phyloP scores from a whole-genome alignment of 2,113 vertebrate genomes.

The Onychostoma macrolepis region DNA sequence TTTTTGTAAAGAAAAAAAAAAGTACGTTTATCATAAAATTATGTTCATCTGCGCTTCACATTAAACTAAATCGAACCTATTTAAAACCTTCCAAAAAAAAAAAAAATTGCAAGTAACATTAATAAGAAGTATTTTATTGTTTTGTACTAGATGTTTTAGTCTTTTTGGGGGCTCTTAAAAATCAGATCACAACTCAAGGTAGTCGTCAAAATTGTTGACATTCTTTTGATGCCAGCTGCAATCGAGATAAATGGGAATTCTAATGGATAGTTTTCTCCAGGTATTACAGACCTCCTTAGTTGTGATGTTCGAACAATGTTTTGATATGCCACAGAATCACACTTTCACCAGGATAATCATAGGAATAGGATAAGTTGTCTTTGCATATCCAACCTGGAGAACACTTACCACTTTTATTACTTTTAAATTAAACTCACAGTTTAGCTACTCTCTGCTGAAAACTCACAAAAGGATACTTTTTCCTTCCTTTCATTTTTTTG shows the following conservation, averaged over 20 bases:
- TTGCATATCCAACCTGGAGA: neutral
- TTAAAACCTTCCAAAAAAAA: too few relatives aligned
- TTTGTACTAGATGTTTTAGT: too few relatives aligned
- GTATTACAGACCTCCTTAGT: neutral
- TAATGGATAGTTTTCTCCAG: neutral
- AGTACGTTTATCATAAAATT: too few relatives aligned
- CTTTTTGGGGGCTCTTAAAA: too few relatives aligned
- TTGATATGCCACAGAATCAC: neutral
- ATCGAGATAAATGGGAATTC: neutral
- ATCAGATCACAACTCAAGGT: neutral
- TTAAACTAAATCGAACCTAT: too few relatives aligned
- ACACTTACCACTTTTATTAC: neutral
- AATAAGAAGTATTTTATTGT: too few relatives aligned
- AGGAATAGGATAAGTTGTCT: neutral
- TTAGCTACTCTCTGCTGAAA: neutral
- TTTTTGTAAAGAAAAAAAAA: too few relatives aligned
- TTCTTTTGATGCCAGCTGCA: neutral
- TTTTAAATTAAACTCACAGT: neutral
- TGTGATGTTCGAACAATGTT: neutral
- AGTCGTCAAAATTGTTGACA: neutral
- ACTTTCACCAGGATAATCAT: neutral
- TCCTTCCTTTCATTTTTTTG: slow-evolving; percentile 10
- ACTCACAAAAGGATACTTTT: neutral
- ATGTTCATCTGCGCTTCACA: neutral
- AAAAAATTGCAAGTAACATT: too few relatives aligned